Evolutionary conservation across 2,113 vertebrate genomes (phyloP).

Genomic region (Centropristis striata): DNA sequence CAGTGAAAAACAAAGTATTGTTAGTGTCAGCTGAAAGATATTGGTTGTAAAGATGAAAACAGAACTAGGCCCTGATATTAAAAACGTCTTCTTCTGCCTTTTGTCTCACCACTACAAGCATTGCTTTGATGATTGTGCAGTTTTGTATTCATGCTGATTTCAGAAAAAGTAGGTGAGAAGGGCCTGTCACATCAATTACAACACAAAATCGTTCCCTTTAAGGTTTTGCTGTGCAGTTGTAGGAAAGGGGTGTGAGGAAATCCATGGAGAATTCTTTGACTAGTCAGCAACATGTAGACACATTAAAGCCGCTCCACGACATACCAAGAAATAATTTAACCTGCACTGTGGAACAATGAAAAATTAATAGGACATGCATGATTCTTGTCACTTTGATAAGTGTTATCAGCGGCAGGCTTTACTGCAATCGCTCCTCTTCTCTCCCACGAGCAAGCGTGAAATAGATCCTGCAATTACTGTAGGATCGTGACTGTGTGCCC

Average conservation of each 20-base stretch:
- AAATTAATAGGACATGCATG: slow-evolving; percentile 17
- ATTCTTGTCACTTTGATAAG: slow-evolving; percentile 37
- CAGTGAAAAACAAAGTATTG: slow-evolving; percentile 1
- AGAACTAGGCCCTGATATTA: slow-evolving; percentile 3
- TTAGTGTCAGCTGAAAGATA: background rate
- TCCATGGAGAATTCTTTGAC: slow-evolving; percentile 46
- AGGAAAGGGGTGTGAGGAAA: slow-evolving; percentile 21
- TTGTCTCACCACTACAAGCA: slow-evolving; percentile 32
- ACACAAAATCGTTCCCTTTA: slow-evolving; percentile 24
- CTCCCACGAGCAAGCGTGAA: slow-evolving; percentile 11
- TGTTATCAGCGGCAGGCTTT: slow-evolving; percentile 29
- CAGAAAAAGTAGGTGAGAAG: slow-evolving; percentile 59
- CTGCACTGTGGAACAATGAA: slow-evolving; percentile 32
- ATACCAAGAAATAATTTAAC: slow-evolving; percentile 21
- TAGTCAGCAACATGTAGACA: slow-evolving; percentile 54
- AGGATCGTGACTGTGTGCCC: slow-evolving; percentile 51
- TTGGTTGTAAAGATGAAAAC: slow-evolving; percentile 45
- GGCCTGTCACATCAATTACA: slow-evolving; percentile 72
- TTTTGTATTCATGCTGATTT: slow-evolving; percentile 66
- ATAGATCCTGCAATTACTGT: slow-evolving; percentile 50
- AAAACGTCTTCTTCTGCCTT: slow-evolving; percentile 20
- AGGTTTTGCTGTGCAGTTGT: slow-evolving; percentile 47
- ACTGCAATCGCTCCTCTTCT: background rate
- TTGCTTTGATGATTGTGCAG: slow-evolving; percentile 68
- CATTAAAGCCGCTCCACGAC: slow-evolving; percentile 3